A percentile compares a stretch with the other conserved stretches of the same genome.
phyloP scores from a whole-genome alignment of 1,140 invertebrate genomes.

The Drosophila asahinai region DNA sequence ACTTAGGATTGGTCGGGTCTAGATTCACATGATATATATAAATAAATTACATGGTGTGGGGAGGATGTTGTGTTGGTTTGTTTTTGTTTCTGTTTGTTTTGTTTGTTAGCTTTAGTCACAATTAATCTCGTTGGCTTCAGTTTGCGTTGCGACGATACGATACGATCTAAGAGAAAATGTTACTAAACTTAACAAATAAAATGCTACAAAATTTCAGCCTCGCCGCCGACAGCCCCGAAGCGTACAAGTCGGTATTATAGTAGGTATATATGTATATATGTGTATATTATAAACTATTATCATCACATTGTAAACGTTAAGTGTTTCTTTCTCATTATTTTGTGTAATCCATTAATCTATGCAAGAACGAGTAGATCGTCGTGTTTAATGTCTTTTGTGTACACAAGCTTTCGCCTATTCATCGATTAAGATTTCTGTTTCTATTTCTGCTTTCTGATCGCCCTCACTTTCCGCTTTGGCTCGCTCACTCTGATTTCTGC shows the following conservation, averaged over 20 bases:
- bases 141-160: slow-evolving; percentile 47
- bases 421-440: slow-evolving; percentile 43
- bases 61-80: slow-evolving; percentile 18
- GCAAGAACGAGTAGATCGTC: slow-evolving; percentile 74
- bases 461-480: slow-evolving; percentile 27
- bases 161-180: slow-evolving; percentile 68
- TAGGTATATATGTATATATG: slow-evolving; percentile 53
- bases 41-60: slow-evolving; percentile 51
- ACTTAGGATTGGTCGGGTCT: slow-evolving; percentile 33
- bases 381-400: slow-evolving; percentile 75
- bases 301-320: slow-evolving; percentile 82
- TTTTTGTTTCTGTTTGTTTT: slow-evolving; percentile 27
- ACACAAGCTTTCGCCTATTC: slow-evolving; percentile 60
- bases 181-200: slow-evolving; percentile 81
- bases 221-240: slow-evolving; percentile 65
- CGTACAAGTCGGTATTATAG: slow-evolving; percentile 66
- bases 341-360: slow-evolving; percentile 68
- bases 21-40: slow-evolving; percentile 43
- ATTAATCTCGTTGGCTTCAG: slow-evolving; percentile 78
- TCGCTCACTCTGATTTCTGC: slow-evolving; percentile 27
- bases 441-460: slow-evolving; percentile 31
- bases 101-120: slow-evolving; percentile 67
- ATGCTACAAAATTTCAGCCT: slow-evolving; percentile 80
- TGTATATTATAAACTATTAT: slow-evolving; percentile 81
- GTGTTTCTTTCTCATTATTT: slow-evolving; percentile 63